A percentile compares a stretch with the other conserved stretches of the same genome.
Evolutionary conservation across 1,140 invertebrate genomes (phyloP).

Genomic region (Drosophila pseudoananassae): DNA sequence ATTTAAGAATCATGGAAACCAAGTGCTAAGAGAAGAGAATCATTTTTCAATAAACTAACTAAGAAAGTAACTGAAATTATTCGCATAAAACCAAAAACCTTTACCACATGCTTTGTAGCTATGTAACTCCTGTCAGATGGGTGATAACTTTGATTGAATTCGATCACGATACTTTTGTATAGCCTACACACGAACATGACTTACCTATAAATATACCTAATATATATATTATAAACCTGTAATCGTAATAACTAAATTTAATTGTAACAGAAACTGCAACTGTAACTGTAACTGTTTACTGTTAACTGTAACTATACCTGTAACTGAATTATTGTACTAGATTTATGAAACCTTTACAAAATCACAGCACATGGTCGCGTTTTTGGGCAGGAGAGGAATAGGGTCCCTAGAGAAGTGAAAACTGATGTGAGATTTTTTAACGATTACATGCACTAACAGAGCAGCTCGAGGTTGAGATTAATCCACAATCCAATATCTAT

Average conservation of each 20-base stretch:
- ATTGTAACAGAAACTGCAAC: conserved; percentile 20
- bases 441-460: conserved; percentile 27
- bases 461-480: conserved; percentile 32
- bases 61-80: conserved; percentile 32
- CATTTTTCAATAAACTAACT: conserved; percentile 27
- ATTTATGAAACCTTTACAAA: conserved; percentile 58
- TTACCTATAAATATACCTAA: not conserved
- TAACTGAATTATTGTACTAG: conserved; percentile 56
- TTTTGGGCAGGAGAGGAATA: conserved; percentile 43
- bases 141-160: conserved; percentile 76
- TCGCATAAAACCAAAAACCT: conserved; percentile 6
- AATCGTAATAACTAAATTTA: conserved; percentile 27
- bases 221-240: not conserved
- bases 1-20: conserved; percentile 33
- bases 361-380: conserved; percentile 25
- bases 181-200: conserved; percentile 25
- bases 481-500: conserved; percentile 29
- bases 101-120: conserved; percentile 64
- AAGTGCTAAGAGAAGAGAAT: conserved; percentile 32
- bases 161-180: conserved; percentile 64
- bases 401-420: conserved; percentile 24
- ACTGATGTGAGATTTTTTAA: conserved; percentile 35
- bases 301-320: conserved; percentile 33
- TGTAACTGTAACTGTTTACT: conserved; percentile 46
- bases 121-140: conserved; percentile 84